Base-by-base conservation (phyloP, 2,888 invertebrate species). In the Chaetogeoica ovagalla region DNA sequence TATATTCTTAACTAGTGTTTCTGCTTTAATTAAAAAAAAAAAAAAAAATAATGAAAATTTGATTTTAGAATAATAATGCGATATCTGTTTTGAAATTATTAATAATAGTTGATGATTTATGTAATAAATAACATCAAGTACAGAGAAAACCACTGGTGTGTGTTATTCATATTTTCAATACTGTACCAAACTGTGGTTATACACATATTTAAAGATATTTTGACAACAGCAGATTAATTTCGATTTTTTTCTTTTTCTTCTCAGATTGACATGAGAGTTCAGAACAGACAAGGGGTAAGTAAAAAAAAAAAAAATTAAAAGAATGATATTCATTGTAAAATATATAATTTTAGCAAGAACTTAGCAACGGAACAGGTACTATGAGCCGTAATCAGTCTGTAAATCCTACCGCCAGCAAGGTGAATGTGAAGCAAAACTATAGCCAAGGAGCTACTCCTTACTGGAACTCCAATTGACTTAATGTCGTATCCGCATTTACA, bases 361-460 rank as follows among this genome's bases (percentile, higher is more conserved):
- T 79, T 13, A 79, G 70, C 39, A 79, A 79, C 8, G 79, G 79
- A 71, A 79, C 79, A n/a, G 21, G 55, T 37, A 79, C 39, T 57
- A 79, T 79, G 70, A 79, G 19, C n/a, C 79, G 79, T 15, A 79
- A 79, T n/a, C 79, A 71, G 43, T 37, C 69, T 4, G 70, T 77
- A 13, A 77, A 77, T 55, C 77, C 68, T 69, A 79, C 79, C 19
- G 57, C 89, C 76, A 89, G 84, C 82, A 85, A 90, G 84, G 85
- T 87, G 55, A 87, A 87, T 79, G 88, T 89, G 85, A 91, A 91
- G 87, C 90, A 90, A 83, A 86, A 87, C 83, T 91, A 91, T 87
- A 86, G 85, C 84, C 86, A 79, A 79, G 70, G 79, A 52, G 62
- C 70, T 19, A 79, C 86, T 74, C 86, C 86, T 82, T 87, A 87